Evolutionary conservation across 2,888 invertebrate genomes (phyloP).

Genomic region (Hecatera dysodea): DNA sequence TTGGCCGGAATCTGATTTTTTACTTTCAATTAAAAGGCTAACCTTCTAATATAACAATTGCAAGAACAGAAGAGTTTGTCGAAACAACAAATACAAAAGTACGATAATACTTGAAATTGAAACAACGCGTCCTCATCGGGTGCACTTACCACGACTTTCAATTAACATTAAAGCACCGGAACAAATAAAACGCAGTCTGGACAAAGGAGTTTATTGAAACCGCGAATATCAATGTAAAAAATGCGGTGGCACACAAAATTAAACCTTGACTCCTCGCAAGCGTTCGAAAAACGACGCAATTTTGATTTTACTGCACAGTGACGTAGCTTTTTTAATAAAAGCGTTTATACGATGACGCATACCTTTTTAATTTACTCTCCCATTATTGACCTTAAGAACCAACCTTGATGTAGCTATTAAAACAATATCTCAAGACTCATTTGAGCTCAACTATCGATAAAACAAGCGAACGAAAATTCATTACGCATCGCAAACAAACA

Average conservation of each 20-base stretch:
- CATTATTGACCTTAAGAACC: constrained; percentile 12
- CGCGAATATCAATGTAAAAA: constrained; percentile 75
- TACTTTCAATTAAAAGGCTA: constrained; percentile 1
- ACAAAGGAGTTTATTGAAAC: constrained; percentile 80
- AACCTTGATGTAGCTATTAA: constrained; percentile 45
- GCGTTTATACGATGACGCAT: constrained; percentile 39
- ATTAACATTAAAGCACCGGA: constrained; percentile 81
- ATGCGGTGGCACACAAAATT: constrained; percentile 73
- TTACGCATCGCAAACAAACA: constrained; percentile 65
- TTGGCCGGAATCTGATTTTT: background rate
- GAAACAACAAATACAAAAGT: constrained; percentile 33
- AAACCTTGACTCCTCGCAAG: constrained; percentile 60
- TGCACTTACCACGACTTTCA: constrained; percentile 78
- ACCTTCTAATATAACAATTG: background rate
- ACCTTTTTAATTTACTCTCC: constrained; percentile 26
- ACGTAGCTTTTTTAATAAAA: constrained; percentile 48
- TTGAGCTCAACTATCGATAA: constrained; percentile 9
- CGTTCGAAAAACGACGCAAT: constrained; percentile 55
- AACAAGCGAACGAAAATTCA: constrained; percentile 50
- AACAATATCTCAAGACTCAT: constrained; percentile 7
- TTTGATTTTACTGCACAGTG: constrained; percentile 62
- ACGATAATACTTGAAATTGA: constrained; percentile 65
- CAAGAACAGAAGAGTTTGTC: constrained; percentile 7
- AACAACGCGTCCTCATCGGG: constrained; percentile 72
- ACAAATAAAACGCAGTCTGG: constrained; percentile 79